Evolutionary conservation across 1,140 invertebrate genomes (phyloP), one percentile per base, ranked within the genome.

Genomic region (Nasonia longicornis): DNA sequence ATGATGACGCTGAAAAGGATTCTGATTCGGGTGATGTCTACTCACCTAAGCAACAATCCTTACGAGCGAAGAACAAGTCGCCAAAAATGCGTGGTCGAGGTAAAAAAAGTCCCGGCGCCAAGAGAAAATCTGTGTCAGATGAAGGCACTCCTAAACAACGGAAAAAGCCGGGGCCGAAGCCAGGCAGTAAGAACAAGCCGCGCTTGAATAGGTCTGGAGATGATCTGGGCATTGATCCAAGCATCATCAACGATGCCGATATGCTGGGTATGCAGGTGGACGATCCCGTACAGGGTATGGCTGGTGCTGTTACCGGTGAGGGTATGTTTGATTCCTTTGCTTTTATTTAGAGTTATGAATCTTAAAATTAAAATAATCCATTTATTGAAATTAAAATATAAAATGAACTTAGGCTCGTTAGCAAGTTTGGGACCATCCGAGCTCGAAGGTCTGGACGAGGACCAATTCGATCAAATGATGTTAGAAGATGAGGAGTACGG

Each of bases 401-500:
- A 67, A 31, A 67, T n/a, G 8, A 0, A 14, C 26, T n/a, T 67
- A 83, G 87, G 87, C 67, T 89, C 89, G 0, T 75, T 90, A 2
- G 85, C 88, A 0, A 88, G 88, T 10, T 81, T 92, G 69, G 91
- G 91, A 2, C 86, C 91, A 0, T 89, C 89, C 4, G 92, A 92
- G 63, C 86, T 92, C 2, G 91, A 86, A 12, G 92, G 93, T 6
- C 88, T 93, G 79, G 92, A 93, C 79, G 92, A 93, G n/a, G 92
- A 93, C 67, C 92, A 93, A 52, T 88, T 93, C 22, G 92, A 92
- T 2, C 91, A 91, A 77, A 91, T 92, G 88, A 93, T 93, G 92
- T 93, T 94, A 86, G 91, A 93, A 80, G 93, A 93, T 83, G 93
- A 94, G 85, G 92, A 94, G 81, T 93, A 92, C 35, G 92, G 92